Conservation (phyloP, 2,888 invertebrate genomes). For the Mimachlamys varia region DNA sequence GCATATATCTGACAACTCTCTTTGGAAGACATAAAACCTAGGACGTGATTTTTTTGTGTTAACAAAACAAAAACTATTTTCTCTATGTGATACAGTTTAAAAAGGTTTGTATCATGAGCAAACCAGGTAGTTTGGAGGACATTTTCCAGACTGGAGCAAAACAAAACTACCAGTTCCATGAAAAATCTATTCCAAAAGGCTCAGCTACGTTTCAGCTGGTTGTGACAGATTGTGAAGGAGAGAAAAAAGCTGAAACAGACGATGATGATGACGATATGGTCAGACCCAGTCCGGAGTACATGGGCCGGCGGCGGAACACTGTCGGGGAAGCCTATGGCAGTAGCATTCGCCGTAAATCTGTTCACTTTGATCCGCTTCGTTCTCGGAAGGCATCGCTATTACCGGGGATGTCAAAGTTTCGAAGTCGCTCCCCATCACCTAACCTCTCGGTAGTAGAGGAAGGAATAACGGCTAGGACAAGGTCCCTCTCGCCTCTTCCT, state of each 20-base stretch:
- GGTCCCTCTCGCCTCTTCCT: constrained; percentile 47
- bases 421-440: constrained; percentile 36
- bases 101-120: background rate
- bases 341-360: constrained; percentile 21
- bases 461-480: constrained; percentile 36
- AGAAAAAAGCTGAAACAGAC: constrained; percentile 20
- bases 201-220: constrained; percentile 50
- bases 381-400: constrained; percentile 40
- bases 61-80: background rate
- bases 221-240: constrained; percentile 44
- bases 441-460: background rate
- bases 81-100: background rate
- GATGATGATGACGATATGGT: constrained; percentile 38
- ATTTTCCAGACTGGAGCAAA: constrained; percentile 47
- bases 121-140: constrained; percentile 48
- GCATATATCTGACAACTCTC: background rate
- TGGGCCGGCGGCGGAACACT: constrained; percentile 48
- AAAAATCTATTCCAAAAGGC: constrained; percentile 47
- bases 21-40: background rate
- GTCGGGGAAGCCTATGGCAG: constrained; percentile 39
- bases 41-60: too few relatives aligned
- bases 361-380: constrained; percentile 25
- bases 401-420: constrained; percentile 38
- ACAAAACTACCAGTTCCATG: constrained; percentile 41
- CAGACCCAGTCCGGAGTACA: constrained; percentile 36